phyloP scores from a whole-genome alignment of 1,140 invertebrate species.

The Pararge aegeria region DNA sequence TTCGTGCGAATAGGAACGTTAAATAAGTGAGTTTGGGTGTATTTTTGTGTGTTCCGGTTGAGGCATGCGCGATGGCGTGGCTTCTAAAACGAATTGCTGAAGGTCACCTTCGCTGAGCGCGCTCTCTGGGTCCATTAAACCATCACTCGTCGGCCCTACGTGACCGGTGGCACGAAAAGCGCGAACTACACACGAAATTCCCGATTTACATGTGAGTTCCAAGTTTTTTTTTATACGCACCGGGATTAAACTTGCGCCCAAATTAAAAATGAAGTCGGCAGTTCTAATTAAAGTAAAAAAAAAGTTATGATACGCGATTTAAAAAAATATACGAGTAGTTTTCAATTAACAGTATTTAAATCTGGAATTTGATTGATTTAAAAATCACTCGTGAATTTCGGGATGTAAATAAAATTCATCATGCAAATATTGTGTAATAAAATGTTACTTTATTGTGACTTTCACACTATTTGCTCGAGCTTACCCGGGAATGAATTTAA shows the following conservation, averaged over 20 bases:
- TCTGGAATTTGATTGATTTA: no score
- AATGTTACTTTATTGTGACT: no score
- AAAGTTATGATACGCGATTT: no score
- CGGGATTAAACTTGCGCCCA: not conserved
- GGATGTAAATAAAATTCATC: no score
- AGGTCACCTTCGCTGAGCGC: constrained; percentile 62
- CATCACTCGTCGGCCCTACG: constrained; percentile 38
- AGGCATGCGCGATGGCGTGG: constrained; percentile 60
- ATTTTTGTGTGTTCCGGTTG: constrained; percentile 32
- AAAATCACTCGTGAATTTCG: no score
- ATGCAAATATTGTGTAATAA: no score
- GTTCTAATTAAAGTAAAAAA: no score
- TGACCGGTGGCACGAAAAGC: constrained; percentile 45
- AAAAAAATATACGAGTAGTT: no score
- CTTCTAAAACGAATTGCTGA: constrained; percentile 57
- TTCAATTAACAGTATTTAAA: no score
- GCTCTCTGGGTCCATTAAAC: constrained; percentile 29
- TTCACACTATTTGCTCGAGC: no score
- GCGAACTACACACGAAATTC: not conserved
- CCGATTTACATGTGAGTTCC: constrained; percentile 27
- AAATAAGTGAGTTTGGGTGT: constrained; percentile 4
- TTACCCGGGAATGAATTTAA: no score
- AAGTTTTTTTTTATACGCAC: constrained; percentile 7
- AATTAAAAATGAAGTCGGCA: no score
- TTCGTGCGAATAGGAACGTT: constrained; percentile 1